Base-by-base conservation (phyloP, 2,797 vertebrate genomes). In the Stomatorhinus walkeri region DNA sequence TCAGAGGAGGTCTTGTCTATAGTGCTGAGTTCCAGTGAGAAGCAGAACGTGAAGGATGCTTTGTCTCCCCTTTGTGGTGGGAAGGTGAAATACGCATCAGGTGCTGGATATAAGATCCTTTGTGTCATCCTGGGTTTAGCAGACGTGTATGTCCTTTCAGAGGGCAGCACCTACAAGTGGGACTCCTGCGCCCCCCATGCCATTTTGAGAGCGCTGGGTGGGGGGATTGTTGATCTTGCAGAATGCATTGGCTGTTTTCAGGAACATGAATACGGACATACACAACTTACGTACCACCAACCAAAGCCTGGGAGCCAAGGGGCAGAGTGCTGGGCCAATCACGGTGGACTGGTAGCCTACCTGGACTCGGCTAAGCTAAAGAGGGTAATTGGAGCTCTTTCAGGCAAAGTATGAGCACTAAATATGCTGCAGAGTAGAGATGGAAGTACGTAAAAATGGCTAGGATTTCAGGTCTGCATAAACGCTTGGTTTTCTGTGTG, bases 91-190 rank as follows among this genome's bases (percentile, higher is more conserved):
- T 96, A 93, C 0, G 97, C 96, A 0, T 97, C 97, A 0, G 97
- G 97, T 22, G 97, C 97, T 0, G 97, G 97, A 7, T 97, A 96
- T 93, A 97, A 98, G 93, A 94, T 96, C 92, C 95, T 98, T 46
- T 98, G 97, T 46, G 97, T 97, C 19, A 95, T 97, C n/a, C 96
- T 95, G 90, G 97, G 96, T 89, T 94, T 97, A 16, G 96, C 94
- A 1, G 97, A 97, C 19, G 90, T 94, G 83, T 98, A 97, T 48
- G 92, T 98, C 79, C 96, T 97, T 87, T 98, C 97, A 0, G 96
- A 97, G 90, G 96, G 96, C 4, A 97, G 96, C 93, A 98, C 97
- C 2, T 98, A 96, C 83, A 98, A 97, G 90, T 98, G 97, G 97
- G 97, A 98, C 94, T 96, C 96, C 0, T 98, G 97, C 2, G 97